phyloP scores from a whole-genome alignment of 2,113 vertebrate species.

The Nanger granti region DNA sequence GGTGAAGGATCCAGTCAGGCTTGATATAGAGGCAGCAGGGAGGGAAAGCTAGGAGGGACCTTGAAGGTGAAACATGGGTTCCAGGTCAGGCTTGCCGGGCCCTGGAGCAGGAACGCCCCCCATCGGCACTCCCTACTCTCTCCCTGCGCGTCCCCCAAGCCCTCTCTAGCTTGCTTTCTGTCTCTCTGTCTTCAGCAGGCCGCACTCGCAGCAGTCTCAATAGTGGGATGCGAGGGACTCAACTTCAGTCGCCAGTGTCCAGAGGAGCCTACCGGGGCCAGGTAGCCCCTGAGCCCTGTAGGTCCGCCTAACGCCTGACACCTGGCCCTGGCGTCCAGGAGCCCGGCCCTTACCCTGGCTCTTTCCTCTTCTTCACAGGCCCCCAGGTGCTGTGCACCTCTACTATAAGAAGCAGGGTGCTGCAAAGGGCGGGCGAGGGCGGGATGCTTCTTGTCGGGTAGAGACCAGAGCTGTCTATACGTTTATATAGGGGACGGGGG shows the following conservation, averaged over 20 bases:
- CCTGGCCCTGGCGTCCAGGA: background rate
- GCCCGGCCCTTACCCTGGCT: background rate
- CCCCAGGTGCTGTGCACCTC: background rate
- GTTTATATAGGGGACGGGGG: background rate
- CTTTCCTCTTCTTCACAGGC: constrained; percentile 5
- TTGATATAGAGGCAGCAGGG: background rate
- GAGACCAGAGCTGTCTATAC: constrained; percentile 12
- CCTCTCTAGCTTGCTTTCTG: background rate
- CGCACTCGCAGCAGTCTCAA: background rate
- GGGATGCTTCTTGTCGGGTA: background rate
- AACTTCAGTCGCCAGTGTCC: background rate
- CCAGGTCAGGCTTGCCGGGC: background rate
- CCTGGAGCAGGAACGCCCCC: background rate
- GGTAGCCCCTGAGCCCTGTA: background rate
- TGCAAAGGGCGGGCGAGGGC: background rate
- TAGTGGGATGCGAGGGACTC: background rate
- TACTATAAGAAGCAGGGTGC: background rate
- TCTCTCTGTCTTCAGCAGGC: background rate
- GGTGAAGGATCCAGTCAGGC: background rate
- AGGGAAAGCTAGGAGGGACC: background rate
- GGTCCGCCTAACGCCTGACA: background rate
- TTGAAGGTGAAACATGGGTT: background rate
- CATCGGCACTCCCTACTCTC: background rate
- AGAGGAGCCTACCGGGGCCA: background rate
- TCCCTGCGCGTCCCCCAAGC: background rate